Evolutionary conservation across 2,797 vertebrate genomes (phyloP).

Genomic region (Chloroceryle amazona): DNA sequence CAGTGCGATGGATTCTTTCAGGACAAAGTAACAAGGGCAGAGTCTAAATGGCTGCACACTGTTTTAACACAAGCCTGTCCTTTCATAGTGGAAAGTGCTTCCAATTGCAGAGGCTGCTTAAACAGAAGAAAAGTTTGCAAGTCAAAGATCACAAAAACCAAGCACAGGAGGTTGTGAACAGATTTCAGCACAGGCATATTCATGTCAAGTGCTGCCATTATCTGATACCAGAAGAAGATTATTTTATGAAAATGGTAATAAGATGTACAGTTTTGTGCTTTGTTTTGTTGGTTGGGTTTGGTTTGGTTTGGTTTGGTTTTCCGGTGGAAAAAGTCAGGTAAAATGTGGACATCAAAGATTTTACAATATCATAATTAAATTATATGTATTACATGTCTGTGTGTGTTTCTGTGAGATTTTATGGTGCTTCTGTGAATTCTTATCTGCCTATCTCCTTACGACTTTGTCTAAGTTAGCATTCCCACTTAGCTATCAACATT

Average conservation of each 20-base stretch:
- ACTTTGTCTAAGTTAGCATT: background rate
- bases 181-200: background rate
- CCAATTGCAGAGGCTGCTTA: background rate
- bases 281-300: too few species aligned
- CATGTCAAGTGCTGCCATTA: background rate
- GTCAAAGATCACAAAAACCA: background rate
- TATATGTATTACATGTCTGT: background rate
- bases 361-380: background rate
- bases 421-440: background rate
- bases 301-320: too few species aligned
- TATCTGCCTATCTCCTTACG: background rate
- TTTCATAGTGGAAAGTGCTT: background rate
- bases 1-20: background rate
- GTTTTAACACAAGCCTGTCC: background rate
- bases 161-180: background rate
- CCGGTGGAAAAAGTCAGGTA: background rate
- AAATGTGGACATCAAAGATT: background rate
- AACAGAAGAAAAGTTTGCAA: background rate
- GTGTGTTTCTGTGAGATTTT: background rate
- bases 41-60: background rate
- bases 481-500: background rate
- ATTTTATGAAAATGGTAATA: background rate
- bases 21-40: background rate
- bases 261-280: background rate
- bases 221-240: background rate